phyloP scores from a whole-genome alignment of 2,888 invertebrate genomes.

The Fragum sueziense region DNA sequence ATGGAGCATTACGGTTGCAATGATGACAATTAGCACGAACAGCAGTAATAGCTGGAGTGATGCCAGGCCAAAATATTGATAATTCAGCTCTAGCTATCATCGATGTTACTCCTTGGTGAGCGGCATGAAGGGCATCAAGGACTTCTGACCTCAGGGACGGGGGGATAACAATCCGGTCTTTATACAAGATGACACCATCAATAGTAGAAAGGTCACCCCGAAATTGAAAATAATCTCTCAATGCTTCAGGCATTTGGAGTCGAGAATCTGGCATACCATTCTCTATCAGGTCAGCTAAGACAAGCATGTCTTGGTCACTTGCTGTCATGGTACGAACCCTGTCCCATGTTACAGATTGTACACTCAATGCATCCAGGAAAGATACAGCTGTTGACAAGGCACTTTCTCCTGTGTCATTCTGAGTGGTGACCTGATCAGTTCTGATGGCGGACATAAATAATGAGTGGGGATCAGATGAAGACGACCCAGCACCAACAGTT shows the following conservation, averaged over 20 bases:
- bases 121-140: background rate
- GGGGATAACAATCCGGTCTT: background rate
- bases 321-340: background rate
- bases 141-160: background rate
- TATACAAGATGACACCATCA: background rate
- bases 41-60: background rate
- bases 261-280: background rate
- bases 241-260: constrained; percentile 2
- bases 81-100: background rate
- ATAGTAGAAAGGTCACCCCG: background rate
- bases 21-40: background rate
- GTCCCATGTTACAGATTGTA: background rate
- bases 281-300: background rate
- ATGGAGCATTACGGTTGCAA: too few relatives aligned
- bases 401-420: background rate
- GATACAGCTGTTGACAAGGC: background rate
- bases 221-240: constrained; percentile 38
- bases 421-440: too few relatives aligned
- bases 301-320: background rate
- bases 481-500: too few relatives aligned
- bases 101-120: background rate
- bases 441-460: background rate
- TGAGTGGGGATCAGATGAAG: background rate
- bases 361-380: background rate
- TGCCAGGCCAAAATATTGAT: background rate